Evolutionary conservation across 2,888 invertebrate genomes (phyloP), one percentile per base, ranked within the genome.

Genomic region (Cetonia aurata): DNA sequence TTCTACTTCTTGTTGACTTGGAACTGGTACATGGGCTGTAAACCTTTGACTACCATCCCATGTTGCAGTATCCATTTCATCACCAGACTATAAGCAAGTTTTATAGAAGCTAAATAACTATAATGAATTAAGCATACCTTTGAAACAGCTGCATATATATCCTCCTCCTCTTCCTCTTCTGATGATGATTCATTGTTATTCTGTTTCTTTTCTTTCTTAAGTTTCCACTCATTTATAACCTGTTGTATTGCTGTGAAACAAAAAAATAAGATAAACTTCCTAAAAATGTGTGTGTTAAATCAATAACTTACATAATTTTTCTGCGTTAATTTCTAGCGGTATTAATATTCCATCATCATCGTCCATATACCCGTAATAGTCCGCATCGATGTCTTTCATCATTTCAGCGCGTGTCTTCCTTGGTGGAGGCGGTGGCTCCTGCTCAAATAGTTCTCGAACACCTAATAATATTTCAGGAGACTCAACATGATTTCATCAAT

Each of bases 341-440:
- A 95, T 86, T 53, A 99, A 86, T 65, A 98, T 90, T 0, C 99
- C 99, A 83, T 99, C 99, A 80, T 99, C 99, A 79, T 99, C 99
- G 84, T 99, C 99, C 79, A 98, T 87, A 84, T 98, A 99, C 0
- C 99, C 99, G 85, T 99, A 99, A 86, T 99, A 99, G 85, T 98
- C 97, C 0, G 99, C 98, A 86, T 99, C 99, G 46, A 99, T 96
- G 81, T 98, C 95, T 77, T 96, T 93, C 98, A 99, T 98, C 62
- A 99, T 87, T 83, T 99, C 99, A 0, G 95, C 96, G 66, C 99
- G 90, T 0, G 97, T 96, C 85, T 96, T 96, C 25, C 96, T 88
- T 12, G 95, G 93, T 4, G 95, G 93, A 65, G 94, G 91, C 12
- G 96, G 96, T 9, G 97, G 95, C 83, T 96, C 96, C 82, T 98